Conservation (phyloP, 2,113 vertebrate species). For the Thomomys bottae region DNA sequence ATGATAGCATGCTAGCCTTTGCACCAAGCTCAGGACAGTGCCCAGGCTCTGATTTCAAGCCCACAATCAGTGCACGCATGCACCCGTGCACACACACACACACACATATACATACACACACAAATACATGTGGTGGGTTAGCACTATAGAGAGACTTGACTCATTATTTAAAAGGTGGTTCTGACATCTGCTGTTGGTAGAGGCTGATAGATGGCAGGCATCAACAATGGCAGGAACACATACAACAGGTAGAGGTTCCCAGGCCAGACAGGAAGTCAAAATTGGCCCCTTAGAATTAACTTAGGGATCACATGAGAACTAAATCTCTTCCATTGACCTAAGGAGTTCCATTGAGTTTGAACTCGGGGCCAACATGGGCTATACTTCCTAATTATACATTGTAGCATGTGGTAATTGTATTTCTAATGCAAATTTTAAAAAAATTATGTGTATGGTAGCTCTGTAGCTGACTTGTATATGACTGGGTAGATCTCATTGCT, state of each 20-base stretch:
- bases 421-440: slow-evolving; percentile 26
- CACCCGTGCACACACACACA: too few relatives aligned
- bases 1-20: too few relatives aligned
- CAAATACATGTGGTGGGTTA: too few relatives aligned
- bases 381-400: slow-evolving; percentile 17
- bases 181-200: not conserved
- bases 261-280: not conserved
- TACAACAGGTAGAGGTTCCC: not conserved
- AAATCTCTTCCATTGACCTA: not conserved
- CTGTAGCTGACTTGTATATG: not conserved
- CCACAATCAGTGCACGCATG: too few relatives aligned
- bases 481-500: not conserved
- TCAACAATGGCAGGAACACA: not conserved
- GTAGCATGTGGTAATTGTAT: not conserved
- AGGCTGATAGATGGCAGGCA: not conserved
- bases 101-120: too few relatives aligned
- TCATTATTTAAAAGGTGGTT: too few relatives aligned
- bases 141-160: too few relatives aligned
- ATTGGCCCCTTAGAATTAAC: not conserved
- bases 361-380: too few relatives aligned
- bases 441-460: not conserved
- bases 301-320: not conserved
- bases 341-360: not conserved
- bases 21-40: too few relatives aligned
- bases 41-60: too few relatives aligned